Evolutionary conservation across 2,797 vertebrate genomes (phyloP), one percentile per base, ranked within the genome.

Genomic region (Parauchenoglanis punctatus): DNA sequence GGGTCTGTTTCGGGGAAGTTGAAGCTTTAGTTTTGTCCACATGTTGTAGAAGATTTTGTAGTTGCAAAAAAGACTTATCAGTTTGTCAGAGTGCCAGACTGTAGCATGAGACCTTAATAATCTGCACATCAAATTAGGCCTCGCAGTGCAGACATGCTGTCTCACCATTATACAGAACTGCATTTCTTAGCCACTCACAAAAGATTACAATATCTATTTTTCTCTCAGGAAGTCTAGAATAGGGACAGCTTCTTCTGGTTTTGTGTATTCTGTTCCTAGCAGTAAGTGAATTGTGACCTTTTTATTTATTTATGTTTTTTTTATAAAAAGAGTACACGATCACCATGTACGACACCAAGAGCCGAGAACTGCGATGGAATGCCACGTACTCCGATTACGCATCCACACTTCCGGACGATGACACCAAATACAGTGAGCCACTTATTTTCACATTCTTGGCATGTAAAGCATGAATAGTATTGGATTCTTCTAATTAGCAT

Each of bases 341-440:
- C 94, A 99, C 99, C 76, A 99, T 99, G 98, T 99, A 98, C 0
- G 99, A 99, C 96, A 99, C 98, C 88, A 99, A 99, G 93, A 98
- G 96, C 93, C 95, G 98, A 81, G 98, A 99, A 94, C 94, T 99
- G 89, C 97, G 97, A 63, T 99, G 99, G 98, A 99, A 99, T 52
- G 99, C 98, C 93, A 99, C 99, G 61, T 99, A 99, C 90, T 99
- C 97, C 0, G 97, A 99, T 93, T 99, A 99, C 1, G 98, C 99
- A 75, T 97, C 97, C 87, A 97, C 97, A 0, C 93, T 98, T 86
- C 97, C 98, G 0, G 97, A 99, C 44, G 96, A 99, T 4, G 97
- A 98, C 72, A 92, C 96, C 89, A 97, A 98, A 95, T 97, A 99
- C 93, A 98, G 99, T 99, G 93, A 96, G 97, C 23, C 3, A 6